Evolutionary conservation across 2,113 vertebrate genomes (phyloP).

Genomic region (Mellivora capensis): DNA sequence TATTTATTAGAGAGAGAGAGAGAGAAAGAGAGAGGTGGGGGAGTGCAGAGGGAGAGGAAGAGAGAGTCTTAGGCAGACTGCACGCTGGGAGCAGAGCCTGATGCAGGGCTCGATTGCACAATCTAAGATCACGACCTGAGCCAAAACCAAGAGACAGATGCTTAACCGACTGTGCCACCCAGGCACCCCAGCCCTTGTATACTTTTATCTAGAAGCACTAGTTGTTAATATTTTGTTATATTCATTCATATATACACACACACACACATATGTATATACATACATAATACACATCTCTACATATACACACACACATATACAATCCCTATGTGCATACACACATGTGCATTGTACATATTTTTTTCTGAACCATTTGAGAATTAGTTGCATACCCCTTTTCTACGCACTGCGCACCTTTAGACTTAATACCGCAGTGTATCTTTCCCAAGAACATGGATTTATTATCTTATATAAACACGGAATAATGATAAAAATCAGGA

Average conservation of each 20-base stretch:
- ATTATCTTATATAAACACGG: neutral
- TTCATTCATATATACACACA: neutral
- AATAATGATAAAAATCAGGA: neutral
- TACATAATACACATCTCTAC: neutral
- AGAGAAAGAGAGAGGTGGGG: neutral
- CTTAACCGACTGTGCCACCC: neutral
- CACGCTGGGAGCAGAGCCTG: neutral
- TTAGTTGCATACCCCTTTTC: neutral
- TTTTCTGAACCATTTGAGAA: neutral
- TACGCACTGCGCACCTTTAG: neutral
- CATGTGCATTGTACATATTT: neutral
- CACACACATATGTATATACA: no score
- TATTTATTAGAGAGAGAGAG: neutral
- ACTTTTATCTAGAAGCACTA: neutral
- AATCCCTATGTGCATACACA: neutral
- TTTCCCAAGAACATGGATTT: neutral
- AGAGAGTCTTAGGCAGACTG: neutral
- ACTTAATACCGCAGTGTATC: neutral
- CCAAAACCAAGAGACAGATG: neutral
- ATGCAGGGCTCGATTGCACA: neutral
- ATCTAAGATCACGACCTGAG: neutral
- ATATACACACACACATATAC: neutral
- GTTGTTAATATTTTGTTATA: neutral
- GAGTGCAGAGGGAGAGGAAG: neutral
- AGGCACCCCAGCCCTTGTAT: neutral